Percentiles rank a stretch among this genome's conserved stretches.
Conservation (phyloP, 1,140 invertebrate species). For the Hormaphis cornu region DNA sequence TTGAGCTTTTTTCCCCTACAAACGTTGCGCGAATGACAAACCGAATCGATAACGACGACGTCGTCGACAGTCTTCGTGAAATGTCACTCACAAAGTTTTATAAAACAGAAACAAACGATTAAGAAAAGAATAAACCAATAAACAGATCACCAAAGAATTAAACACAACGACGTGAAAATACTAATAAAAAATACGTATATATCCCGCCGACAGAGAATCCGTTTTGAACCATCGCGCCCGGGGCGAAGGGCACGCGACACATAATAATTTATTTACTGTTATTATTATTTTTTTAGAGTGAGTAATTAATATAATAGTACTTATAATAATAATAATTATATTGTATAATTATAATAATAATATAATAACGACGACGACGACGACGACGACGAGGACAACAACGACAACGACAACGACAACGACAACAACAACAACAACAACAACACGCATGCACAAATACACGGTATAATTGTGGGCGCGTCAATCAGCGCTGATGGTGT, state of each 20-base stretch:
- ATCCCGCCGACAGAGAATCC: background rate
- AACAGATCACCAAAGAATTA: background rate
- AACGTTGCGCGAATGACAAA: background rate
- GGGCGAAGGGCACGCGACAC: background rate
- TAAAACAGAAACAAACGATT: background rate
- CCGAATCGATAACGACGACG: background rate
- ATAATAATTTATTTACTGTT: too few species aligned
- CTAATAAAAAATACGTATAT: background rate
- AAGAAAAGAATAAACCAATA: too few species aligned
- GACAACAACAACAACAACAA: background rate
- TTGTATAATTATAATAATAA: background rate
- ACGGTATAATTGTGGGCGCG: background rate
- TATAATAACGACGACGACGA: too few species aligned
- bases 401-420: background rate
- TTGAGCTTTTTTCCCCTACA: background rate
- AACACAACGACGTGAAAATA: background rate
- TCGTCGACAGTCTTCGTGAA: background rate
- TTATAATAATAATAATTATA: background rate
- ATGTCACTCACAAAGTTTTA: background rate
- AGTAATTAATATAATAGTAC: background rate
- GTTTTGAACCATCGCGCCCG: background rate
- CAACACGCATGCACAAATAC: background rate
- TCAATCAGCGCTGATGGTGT: conserved; percentile 34
- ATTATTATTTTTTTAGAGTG: background rate
- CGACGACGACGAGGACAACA: background rate